These are phyloP conservation scores for Scaptomyza polygonia DNA, from an alignment of 2,888 invertebrate genomes.

Conservation along the genomic window DNA sequence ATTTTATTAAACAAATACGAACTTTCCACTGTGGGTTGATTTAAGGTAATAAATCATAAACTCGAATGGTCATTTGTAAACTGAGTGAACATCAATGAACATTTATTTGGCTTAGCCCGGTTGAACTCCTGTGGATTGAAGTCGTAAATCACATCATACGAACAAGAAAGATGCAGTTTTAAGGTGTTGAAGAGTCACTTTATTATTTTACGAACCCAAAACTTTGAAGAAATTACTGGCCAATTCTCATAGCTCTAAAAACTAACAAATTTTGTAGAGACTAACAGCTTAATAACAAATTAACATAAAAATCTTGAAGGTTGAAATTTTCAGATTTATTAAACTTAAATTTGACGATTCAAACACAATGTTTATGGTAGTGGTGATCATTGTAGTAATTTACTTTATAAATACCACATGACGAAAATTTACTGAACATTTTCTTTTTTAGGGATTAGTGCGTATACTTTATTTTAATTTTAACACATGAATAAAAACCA, in stretches of 20 bases:
- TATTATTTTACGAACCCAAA: not conserved
- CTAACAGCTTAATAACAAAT: no score
- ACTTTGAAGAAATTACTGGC: not conserved
- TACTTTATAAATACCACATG: not conserved
- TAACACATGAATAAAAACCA: constrained; percentile 23
- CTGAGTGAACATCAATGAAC: not conserved
- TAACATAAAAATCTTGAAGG: no score
- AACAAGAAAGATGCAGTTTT: not conserved
- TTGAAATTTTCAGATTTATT: no score
- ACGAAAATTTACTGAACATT: not conserved
- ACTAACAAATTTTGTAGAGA: not conserved
- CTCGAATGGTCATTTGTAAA: not conserved
- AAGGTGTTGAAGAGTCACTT: not conserved
- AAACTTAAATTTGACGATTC: not conserved
- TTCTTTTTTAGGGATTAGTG: not conserved
- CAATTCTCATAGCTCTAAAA: not conserved
- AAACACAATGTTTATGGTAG: not conserved
- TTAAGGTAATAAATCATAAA: not conserved
- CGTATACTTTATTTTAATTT: constrained; percentile 16
- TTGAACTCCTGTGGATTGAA: not conserved
- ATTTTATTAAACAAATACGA: not conserved
- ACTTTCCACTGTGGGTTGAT: not conserved
- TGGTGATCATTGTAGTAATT: no score
- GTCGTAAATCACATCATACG: not conserved
- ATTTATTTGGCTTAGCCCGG: not conserved